Percentiles rank a stretch among this genome's conserved stretches.
Evolutionary conservation across 2,797 vertebrate species (phyloP).

Genomic region (Lacerta viridis): DNA sequence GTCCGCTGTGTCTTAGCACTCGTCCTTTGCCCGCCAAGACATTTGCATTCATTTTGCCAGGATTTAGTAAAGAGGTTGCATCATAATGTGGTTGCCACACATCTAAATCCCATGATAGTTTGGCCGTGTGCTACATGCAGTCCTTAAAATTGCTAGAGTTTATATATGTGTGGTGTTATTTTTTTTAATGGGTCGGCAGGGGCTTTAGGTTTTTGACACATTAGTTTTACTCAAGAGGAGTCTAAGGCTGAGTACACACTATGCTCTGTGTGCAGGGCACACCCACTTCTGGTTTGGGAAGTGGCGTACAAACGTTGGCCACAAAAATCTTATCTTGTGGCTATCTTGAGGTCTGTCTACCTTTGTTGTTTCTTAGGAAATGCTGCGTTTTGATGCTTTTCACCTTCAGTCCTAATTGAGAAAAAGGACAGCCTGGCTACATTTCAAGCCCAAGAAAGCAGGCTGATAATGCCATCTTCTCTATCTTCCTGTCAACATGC

Average conservation of each 20-base stretch:
- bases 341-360: too few relatives aligned
- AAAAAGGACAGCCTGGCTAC: too few relatives aligned
- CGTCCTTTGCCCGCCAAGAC: constrained; percentile 7
- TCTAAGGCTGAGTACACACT: too few relatives aligned
- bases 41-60: constrained; percentile 24
- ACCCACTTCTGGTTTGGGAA: too few relatives aligned
- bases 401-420: too few relatives aligned
- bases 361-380: too few relatives aligned
- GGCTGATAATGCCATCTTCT: background rate
- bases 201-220: constrained; percentile 31
- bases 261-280: too few relatives aligned
- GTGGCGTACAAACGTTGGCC: too few relatives aligned
- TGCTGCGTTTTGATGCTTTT: too few relatives aligned
- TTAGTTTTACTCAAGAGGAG: background rate
- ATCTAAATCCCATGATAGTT: background rate
- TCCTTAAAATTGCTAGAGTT: constrained; percentile 44
- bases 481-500: background rate
- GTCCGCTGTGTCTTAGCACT: fast-evolving
- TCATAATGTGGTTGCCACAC: background rate
- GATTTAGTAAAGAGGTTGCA: constrained; percentile 42
- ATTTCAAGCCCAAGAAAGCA: background rate
- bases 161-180: background rate
- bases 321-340: too few relatives aligned
- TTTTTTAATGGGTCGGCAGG: constrained; percentile 17
- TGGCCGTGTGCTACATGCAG: background rate